Percentiles rank a stretch among this genome's conserved stretches.
These are phyloP conservation scores for Eilema griseolum DNA, from an alignment of 2,888 invertebrate species.

Conservation along the genomic window DNA sequence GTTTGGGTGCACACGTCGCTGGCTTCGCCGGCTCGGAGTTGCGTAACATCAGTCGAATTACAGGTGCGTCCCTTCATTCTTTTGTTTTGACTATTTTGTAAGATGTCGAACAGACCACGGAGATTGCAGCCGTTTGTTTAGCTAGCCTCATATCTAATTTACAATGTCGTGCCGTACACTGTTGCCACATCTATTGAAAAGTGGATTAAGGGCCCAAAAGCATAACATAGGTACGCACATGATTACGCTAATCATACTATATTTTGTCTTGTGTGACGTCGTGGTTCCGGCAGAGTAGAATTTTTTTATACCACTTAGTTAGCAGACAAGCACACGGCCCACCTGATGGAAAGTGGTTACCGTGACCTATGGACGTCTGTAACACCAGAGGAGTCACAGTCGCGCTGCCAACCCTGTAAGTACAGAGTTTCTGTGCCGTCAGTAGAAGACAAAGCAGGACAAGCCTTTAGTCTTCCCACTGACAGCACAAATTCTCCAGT, in stretches of 20 bases:
- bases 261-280: no score
- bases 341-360: no score
- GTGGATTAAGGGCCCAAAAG: background rate
- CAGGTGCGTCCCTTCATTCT: conserved; percentile 85
- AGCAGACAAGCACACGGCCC: no score
- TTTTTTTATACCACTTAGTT: no score
- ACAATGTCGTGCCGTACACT: background rate
- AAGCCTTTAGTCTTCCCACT: no score
- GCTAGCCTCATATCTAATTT: background rate
- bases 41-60: conserved; percentile 92
- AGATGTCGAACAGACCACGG: conserved; percentile 10
- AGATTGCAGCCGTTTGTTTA: background rate
- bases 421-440: no score
- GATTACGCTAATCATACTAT: background rate
- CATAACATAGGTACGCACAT: background rate
- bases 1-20: conserved; percentile 96
- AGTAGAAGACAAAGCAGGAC: no score
- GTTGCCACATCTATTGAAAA: background rate
- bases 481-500: no score
- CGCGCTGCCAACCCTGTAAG: no score
- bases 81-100: conserved; percentile 13
- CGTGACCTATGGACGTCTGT: no score
- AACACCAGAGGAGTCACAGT: no score
- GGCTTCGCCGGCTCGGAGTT: conserved; percentile 96
- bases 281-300: no score